Conservation (phyloP, 2,797 vertebrate species). For the Eulemur coronatus region DNA sequence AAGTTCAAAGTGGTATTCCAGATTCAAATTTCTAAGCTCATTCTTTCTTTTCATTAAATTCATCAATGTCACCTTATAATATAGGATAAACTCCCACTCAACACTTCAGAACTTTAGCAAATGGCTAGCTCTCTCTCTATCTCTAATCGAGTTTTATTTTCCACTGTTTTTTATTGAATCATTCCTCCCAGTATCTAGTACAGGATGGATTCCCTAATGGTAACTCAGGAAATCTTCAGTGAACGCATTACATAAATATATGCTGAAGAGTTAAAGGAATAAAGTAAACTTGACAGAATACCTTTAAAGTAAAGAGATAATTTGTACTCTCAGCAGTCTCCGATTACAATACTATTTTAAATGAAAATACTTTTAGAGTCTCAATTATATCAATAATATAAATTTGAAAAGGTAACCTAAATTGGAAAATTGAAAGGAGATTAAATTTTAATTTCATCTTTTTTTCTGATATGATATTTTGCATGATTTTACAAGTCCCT, state of each 20-base stretch:
- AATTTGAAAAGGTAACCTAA: not conserved
- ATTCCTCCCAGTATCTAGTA: not conserved
- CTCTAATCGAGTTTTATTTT: not conserved
- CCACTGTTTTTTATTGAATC: not conserved
- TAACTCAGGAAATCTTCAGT: not conserved
- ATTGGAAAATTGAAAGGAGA: not conserved
- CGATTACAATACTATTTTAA: not conserved
- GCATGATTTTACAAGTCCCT: not conserved
- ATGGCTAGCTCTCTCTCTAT: not conserved
- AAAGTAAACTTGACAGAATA: not conserved
- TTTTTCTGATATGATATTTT: not conserved
- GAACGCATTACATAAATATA: not conserved
- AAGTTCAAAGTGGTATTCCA: not conserved
- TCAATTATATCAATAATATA: not conserved
- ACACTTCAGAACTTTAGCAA: not conserved
- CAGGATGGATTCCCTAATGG: not conserved
- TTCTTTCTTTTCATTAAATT: not conserved
- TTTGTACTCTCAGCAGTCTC: not conserved
- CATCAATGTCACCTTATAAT: not conserved
- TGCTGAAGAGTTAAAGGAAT: not conserved
- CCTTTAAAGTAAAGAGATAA: not conserved
- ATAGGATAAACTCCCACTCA: not conserved
- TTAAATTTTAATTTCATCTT: not conserved
- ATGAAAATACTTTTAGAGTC: not conserved
- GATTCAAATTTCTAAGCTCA: not conserved